phyloP scores from a whole-genome alignment of 2,113 vertebrate species.

The Cyphomyrus discorhynchus region DNA sequence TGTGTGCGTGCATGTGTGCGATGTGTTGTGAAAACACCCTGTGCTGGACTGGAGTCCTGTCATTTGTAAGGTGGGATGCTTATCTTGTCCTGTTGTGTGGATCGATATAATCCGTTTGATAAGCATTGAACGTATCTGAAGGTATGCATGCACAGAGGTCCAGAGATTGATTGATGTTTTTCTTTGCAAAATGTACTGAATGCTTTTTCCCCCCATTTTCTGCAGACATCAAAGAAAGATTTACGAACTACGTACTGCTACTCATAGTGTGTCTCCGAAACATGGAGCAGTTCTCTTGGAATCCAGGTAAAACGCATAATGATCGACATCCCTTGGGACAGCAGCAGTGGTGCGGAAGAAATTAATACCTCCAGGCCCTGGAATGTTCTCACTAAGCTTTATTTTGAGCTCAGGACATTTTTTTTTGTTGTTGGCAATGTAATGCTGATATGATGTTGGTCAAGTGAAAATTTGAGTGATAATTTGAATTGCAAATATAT shows the following conservation, averaged over 20 bases:
- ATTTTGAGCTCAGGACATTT: background rate
- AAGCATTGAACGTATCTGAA: background rate
- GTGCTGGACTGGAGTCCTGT: background rate
- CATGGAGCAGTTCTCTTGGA: constrained; percentile 99
- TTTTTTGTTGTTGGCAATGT: background rate
- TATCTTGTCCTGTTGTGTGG: background rate
- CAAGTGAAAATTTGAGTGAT: background rate
- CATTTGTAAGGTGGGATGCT: background rate
- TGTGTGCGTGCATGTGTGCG: background rate
- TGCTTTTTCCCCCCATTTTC: constrained; percentile 43
- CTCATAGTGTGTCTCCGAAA: constrained; percentile 95
- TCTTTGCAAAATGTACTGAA: background rate
- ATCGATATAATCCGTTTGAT: background rate
- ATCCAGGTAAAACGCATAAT: constrained; percentile 68
- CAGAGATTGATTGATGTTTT: background rate
- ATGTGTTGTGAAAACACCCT: background rate
- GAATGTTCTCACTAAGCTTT: background rate
- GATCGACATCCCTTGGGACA: too few species aligned
- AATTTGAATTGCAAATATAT: background rate
- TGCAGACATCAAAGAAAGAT: constrained; percentile 96
- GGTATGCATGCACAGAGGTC: background rate
- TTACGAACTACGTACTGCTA: constrained; percentile 92
- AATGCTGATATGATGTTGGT: background rate
- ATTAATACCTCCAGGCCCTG: background rate
- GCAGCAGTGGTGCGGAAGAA: background rate